Conservation (phyloP, 2,113 vertebrate genomes). For the Smithornis capensis region DNA sequence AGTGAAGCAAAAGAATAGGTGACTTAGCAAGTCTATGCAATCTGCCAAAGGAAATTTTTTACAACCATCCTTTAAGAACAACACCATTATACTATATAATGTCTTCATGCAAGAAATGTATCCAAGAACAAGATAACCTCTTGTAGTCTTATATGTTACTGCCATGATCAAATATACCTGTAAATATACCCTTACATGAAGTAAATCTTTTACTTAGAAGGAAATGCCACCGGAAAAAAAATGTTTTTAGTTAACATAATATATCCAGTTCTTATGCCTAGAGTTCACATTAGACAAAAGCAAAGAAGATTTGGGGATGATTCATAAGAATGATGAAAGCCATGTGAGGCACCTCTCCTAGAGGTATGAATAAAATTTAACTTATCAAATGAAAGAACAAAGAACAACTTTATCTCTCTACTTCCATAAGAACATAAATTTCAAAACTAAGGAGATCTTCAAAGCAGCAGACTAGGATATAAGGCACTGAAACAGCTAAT, state of each 20-base stretch:
- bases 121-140: neutral
- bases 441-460: neutral
- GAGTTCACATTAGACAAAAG: neutral
- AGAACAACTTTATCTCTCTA: neutral
- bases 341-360: neutral
- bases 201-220: neutral
- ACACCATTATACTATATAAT: neutral
- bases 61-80: neutral
- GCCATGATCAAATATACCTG: neutral
- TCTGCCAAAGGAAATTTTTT: neutral
- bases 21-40: neutral
- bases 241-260: neutral
- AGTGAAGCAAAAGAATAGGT: neutral
- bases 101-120: neutral
- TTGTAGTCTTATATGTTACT: neutral
- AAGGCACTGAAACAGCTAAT: neutral
- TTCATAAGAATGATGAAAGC: neutral
- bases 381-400: neutral
- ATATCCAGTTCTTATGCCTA: neutral
- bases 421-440: neutral
- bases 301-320: neutral
- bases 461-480: neutral
- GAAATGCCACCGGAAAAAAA: neutral
- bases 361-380: neutral
- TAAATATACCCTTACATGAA: neutral